Evolutionary conservation across 2,797 vertebrate genomes (phyloP).

Genomic region (Urosaurus nigricauda): DNA sequence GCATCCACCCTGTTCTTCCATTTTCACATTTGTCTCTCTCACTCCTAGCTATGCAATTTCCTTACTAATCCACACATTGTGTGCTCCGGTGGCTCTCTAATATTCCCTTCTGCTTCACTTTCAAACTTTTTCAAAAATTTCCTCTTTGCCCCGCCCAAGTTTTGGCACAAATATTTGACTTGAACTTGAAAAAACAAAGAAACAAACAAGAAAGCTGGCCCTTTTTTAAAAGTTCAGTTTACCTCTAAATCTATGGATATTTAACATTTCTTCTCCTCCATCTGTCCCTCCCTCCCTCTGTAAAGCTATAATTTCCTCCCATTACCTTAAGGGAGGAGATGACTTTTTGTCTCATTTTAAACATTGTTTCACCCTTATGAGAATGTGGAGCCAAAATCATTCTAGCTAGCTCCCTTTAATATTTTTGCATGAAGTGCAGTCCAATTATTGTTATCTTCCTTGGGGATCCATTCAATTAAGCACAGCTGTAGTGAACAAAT

Average conservation of each 20-base stretch:
- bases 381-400: constrained; percentile 55
- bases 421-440: constrained; percentile 74
- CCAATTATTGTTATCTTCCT: constrained; percentile 76
- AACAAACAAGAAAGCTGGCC: neutral
- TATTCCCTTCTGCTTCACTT: constrained; percentile 14
- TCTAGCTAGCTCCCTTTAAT: constrained; percentile 61
- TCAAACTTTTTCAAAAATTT: constrained; percentile 33
- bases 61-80: constrained; percentile 31
- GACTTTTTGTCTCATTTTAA: constrained; percentile 57
- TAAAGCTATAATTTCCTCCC: constrained; percentile 27
- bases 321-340: constrained; percentile 42
- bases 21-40: neutral
- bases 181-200: constrained; percentile 18
- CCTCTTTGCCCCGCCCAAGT: constrained; percentile 13
- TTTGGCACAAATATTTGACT: constrained; percentile 52
- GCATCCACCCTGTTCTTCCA: neutral
- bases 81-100: constrained; percentile 7
- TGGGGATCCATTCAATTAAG: constrained; percentile 75
- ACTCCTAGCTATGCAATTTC: neutral
- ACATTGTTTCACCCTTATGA: constrained; percentile 56
- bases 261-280: neutral
- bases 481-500: constrained; percentile 62
- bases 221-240: neutral
- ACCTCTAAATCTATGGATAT: constrained; percentile 44
- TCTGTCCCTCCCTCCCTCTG: neutral